These are phyloP conservation scores for Petrocephalus zakoni DNA, from an alignment of 2,113 vertebrate genomes.

Conservation along the genomic window DNA sequence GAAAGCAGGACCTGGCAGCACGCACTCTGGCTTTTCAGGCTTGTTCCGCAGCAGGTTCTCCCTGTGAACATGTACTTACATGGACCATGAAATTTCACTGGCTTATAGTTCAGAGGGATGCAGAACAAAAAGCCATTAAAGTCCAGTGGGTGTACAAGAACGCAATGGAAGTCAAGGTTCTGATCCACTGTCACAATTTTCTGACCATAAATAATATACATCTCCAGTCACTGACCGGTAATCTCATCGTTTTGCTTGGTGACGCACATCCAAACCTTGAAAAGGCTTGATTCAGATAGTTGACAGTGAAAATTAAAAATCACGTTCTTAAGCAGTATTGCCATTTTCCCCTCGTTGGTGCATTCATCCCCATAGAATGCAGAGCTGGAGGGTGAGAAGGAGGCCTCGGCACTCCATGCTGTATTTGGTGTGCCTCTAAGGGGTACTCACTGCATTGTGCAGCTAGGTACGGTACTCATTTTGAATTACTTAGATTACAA, in stretches of 20 bases:
- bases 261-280: constrained; percentile 28
- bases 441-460: too few relatives aligned
- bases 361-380: neutral
- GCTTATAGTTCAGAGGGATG: neutral
- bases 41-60: neutral
- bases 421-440: neutral
- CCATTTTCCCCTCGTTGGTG: neutral
- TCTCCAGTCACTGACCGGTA: constrained; percentile 19
- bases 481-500: too few relatives aligned
- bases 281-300: constrained; percentile 21
- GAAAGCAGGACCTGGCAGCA: neutral
- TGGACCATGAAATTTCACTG: neutral
- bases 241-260: constrained; percentile 17
- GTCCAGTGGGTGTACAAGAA: neutral
- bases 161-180: neutral
- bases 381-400: neutral
- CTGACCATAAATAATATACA: constrained; percentile 16
- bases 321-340: constrained; percentile 17
- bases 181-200: constrained; percentile 15
- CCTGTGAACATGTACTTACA: neutral
- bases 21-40: neutral
- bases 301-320: constrained; percentile 18
- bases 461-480: too few relatives aligned
- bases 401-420: neutral
- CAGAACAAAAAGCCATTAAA: neutral